These are phyloP conservation scores for Parapsyche elsis DNA, from an alignment of 1,140 invertebrate genomes.

Conservation along the genomic window DNA sequence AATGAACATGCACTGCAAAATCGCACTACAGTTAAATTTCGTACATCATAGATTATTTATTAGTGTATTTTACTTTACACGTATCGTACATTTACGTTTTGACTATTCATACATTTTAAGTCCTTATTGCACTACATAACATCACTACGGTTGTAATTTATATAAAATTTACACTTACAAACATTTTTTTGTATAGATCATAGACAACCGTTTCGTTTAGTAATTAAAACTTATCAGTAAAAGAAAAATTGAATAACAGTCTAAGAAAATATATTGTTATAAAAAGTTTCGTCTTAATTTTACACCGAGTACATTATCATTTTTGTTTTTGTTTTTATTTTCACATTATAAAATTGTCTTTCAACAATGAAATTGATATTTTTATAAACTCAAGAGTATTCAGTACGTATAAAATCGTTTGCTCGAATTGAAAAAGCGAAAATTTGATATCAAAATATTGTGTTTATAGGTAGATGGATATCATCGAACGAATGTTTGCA, in stretches of 20 bases:
- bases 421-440: not conserved
- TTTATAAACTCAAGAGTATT: not conserved
- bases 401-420: not conserved
- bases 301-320: slow-evolving; percentile 5
- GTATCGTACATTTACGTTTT: too few species aligned
- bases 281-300: slow-evolving; percentile 36
- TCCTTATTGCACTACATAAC: slow-evolving; percentile 40
- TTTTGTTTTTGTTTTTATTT: slow-evolving; percentile 5
- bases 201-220: slow-evolving; percentile 40
- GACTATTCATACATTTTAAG: not conserved
- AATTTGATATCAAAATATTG: not conserved
- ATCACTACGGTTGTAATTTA: slow-evolving; percentile 20
- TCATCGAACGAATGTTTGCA: not conserved
- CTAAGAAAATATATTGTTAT: slow-evolving; percentile 45
- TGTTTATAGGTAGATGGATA: not conserved
- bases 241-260: slow-evolving; percentile 35
- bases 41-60: too few species aligned
- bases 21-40: too few species aligned
- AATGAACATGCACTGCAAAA: too few species aligned
- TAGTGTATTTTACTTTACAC: too few species aligned
- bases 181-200: slow-evolving; percentile 24
- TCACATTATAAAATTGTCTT: not conserved
- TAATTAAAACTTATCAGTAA: not conserved
- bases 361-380: slow-evolving; percentile 15
- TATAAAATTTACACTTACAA: slow-evolving; percentile 27